These are phyloP conservation scores for Aethes cnicana DNA, from an alignment of 2,888 invertebrate genomes.

Conservation along the genomic window DNA sequence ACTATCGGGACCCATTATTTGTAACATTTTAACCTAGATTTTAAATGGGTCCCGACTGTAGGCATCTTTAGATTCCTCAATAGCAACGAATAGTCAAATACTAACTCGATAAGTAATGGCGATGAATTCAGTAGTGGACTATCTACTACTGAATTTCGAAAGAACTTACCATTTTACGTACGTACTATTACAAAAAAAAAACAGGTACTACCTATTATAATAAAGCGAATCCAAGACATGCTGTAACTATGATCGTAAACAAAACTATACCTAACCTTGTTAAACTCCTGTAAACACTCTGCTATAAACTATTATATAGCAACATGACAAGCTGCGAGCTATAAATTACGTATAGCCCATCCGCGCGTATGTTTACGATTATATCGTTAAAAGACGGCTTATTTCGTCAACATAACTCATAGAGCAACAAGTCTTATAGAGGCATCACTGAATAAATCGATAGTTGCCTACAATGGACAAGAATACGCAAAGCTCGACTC, in stretches of 20 bases:
- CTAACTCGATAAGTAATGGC: too few species aligned
- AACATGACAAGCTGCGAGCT: constrained; percentile 29
- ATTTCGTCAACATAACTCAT: constrained; percentile 45
- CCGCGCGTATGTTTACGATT: constrained; percentile 47
- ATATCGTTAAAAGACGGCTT: constrained; percentile 47
- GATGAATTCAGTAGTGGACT: too few species aligned
- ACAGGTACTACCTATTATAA: background rate
- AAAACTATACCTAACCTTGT: constrained; percentile 9
- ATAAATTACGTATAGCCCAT: constrained; percentile 42
- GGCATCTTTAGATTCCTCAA: too few species aligned
- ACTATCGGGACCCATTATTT: too few species aligned
- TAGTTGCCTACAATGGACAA: too few species aligned
- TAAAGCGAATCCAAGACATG: constrained; percentile 1
- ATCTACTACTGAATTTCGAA: too few species aligned
- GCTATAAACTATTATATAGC: constrained; percentile 21
- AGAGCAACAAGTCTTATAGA: constrained; percentile 14
- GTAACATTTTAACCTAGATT: too few species aligned
- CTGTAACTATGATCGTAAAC: background rate
- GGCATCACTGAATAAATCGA: constrained; percentile 12
- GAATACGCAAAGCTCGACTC: too few species aligned
- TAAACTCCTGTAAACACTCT: constrained; percentile 11
- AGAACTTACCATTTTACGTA: too few species aligned
- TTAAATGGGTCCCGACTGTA: too few species aligned
- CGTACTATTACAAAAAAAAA: background rate
- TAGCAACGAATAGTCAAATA: too few species aligned